phyloP scores from a whole-genome alignment of 2,113 vertebrate species.

The Chlorodrepanis virens region DNA sequence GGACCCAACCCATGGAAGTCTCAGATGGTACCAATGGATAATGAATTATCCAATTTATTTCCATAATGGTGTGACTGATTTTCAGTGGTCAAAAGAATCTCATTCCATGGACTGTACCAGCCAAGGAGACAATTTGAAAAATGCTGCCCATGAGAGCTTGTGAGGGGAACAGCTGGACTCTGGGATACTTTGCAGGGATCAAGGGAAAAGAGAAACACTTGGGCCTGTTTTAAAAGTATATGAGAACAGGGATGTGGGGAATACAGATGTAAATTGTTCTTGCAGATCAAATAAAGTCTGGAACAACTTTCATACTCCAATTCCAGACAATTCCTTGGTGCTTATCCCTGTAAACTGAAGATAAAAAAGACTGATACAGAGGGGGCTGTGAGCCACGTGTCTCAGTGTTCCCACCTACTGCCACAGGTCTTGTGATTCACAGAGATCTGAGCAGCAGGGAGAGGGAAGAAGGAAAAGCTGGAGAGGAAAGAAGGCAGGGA shows the following conservation, averaged over 20 bases:
- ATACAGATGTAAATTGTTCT: background rate
- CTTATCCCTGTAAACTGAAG: background rate
- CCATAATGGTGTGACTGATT: background rate
- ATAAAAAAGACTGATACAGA: background rate
- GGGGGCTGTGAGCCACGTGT: background rate
- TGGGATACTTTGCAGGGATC: background rate
- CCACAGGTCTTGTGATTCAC: background rate
- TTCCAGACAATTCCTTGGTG: background rate
- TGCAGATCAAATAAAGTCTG: background rate
- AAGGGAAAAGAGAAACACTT: background rate
- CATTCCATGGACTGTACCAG: background rate
- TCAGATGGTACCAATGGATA: background rate
- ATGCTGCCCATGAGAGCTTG: background rate
- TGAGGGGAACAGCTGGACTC: background rate
- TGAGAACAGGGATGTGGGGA: background rate
- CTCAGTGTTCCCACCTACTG: background rate
- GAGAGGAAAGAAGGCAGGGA: accelerated
- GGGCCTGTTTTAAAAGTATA: background rate
- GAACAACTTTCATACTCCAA: background rate
- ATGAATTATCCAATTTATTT: background rate
- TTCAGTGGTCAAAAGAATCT: background rate
- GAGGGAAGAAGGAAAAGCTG: background rate
- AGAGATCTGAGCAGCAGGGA: background rate
- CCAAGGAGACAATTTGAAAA: background rate
- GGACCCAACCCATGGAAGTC: background rate